These are phyloP conservation scores for Drosophila arizonae DNA, from an alignment of 1,140 invertebrate genomes.

Conservation along the genomic window DNA sequence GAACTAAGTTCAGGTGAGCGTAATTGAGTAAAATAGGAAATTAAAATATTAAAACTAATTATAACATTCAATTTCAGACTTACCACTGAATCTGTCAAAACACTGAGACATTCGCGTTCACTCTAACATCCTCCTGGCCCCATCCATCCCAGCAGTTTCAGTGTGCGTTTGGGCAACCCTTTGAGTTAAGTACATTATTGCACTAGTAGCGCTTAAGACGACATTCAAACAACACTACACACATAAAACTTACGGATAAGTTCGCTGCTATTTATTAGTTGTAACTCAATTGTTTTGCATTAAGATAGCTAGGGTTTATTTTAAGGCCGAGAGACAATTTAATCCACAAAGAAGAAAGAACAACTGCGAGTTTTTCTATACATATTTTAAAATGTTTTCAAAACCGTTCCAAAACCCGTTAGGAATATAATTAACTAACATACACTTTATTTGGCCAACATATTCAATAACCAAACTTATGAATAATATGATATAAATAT, in stretches of 20 bases:
- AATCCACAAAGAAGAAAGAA: slow-evolving; percentile 14
- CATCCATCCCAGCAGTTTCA: slow-evolving; percentile 49
- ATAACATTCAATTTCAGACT: slow-evolving; percentile 57
- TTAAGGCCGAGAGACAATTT: slow-evolving; percentile 50
- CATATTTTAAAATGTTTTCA: slow-evolving; percentile 33
- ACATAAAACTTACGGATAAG: slow-evolving; percentile 62
- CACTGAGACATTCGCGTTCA: slow-evolving; percentile 61
- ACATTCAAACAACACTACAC: slow-evolving; percentile 63
- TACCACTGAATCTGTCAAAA: slow-evolving; percentile 82
- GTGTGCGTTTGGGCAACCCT: slow-evolving; percentile 62
- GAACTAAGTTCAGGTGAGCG: slow-evolving; percentile 81
- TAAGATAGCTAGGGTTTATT: slow-evolving; percentile 61
- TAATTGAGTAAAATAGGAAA: slow-evolving; percentile 19
- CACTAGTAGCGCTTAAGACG: slow-evolving; percentile 72
- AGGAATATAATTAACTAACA: slow-evolving; percentile 26
- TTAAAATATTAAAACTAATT: slow-evolving; percentile 56
- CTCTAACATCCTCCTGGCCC: slow-evolving; percentile 24
- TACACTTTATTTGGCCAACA: slow-evolving; percentile 37
- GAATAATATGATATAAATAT: slow-evolving; percentile 24
- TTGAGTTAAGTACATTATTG: slow-evolving; percentile 72
- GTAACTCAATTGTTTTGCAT: slow-evolving; percentile 68
- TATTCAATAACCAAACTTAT: slow-evolving; percentile 60
- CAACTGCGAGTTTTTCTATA: slow-evolving; percentile 40
- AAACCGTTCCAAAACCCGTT: slow-evolving; percentile 52
- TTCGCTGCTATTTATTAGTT: slow-evolving; percentile 68